These are phyloP conservation scores for Rhopilema esculentum DNA, from an alignment of 30 jellyfish, hydroid and myxozoan genomes.

Conservation along the genomic window DNA sequence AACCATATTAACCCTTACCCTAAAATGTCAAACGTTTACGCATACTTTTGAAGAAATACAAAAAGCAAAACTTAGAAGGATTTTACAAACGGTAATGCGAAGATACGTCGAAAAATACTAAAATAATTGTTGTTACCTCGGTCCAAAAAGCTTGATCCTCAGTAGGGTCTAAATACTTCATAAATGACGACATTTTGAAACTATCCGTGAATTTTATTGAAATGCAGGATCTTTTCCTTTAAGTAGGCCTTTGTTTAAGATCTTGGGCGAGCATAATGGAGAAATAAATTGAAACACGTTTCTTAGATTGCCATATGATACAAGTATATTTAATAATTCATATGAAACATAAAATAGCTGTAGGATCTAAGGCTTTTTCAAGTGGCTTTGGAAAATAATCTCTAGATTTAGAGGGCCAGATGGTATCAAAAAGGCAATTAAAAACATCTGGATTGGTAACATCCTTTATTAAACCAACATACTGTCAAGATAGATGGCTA, in stretches of 20 bases:
- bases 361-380: background rate
- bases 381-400: background rate
- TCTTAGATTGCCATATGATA: background rate
- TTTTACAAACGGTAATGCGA: no score
- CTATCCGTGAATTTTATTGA: no score
- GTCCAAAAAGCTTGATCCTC: constrained; percentile 26
- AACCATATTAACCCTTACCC: no score
- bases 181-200: background rate
- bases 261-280: no score
- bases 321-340: background rate
- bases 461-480: no score
- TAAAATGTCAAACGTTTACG: no score
- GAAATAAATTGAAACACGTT: background rate
- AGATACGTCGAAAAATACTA: background rate
- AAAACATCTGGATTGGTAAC: no score
- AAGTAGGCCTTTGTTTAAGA: no score
- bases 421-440: background rate
- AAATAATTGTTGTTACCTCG: background rate
- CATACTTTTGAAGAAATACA: no score
- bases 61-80: no score
- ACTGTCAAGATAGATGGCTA: no score
- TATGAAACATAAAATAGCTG: background rate
- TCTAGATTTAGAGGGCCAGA: background rate
- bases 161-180: constrained; percentile 33
- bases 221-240: no score